phyloP scores from a whole-genome alignment of 2,888 invertebrate genomes.

The Mythimna impura region DNA sequence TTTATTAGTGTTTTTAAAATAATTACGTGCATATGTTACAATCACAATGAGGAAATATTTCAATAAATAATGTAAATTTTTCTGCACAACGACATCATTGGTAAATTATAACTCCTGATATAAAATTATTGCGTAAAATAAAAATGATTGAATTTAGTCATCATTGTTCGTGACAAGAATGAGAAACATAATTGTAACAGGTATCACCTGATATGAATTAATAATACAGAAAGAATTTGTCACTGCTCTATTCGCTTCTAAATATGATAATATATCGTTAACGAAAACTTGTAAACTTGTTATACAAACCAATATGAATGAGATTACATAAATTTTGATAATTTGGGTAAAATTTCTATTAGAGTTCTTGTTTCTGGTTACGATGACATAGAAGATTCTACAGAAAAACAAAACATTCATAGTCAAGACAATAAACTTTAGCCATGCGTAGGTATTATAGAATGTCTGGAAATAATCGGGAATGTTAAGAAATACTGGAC shows the following conservation, averaged over 20 bases:
- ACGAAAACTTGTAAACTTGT: conserved; percentile 78
- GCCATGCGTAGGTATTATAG: conserved; percentile 68
- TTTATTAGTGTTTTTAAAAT: too few species aligned
- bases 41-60: too few species aligned
- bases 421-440: conserved; percentile 74
- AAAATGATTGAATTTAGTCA: too few species aligned
- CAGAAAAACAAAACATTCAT: conserved; percentile 75
- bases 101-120: too few species aligned
- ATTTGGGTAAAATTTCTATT: conserved; percentile 46
- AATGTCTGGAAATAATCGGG: conserved; percentile 31
- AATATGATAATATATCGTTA: conserved; percentile 70
- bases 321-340: conserved; percentile 66
- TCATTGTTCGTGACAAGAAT: conserved; percentile 54
- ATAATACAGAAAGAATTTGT: conserved; percentile 24
- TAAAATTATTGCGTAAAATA: too few species aligned
- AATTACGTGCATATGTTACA: too few species aligned
- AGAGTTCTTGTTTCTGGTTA: conserved; percentile 42
- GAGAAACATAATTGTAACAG: conserved; percentile 64
- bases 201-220: conserved; percentile 67
- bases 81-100: too few species aligned
- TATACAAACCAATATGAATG: conserved; percentile 75
- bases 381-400: conserved; percentile 74
- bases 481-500: conserved; percentile 47
- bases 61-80: too few species aligned
- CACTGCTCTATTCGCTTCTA: conserved; percentile 5